Evolutionary conservation across 2,888 invertebrate species (phyloP).

Genomic region (Dolichomitus sp.): DNA sequence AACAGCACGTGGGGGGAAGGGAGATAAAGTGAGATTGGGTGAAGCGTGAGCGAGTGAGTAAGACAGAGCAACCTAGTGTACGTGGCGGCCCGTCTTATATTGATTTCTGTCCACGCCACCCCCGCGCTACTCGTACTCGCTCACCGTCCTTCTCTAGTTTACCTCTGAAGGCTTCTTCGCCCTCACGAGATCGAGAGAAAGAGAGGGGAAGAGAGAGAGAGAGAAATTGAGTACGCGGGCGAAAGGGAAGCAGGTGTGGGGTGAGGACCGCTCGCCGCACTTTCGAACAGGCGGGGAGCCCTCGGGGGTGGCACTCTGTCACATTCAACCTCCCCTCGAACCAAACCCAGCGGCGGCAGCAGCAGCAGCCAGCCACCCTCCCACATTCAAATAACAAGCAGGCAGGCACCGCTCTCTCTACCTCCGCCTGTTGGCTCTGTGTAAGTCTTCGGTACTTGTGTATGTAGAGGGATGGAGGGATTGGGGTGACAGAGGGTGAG

Average conservation of each 20-base stretch:
- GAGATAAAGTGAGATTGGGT: conserved; percentile 16
- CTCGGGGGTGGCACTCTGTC: conserved; percentile 83
- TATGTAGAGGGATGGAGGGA: conserved; percentile 71
- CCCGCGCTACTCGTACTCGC: conserved; percentile 67
- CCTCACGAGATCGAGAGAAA: conserved; percentile 52
- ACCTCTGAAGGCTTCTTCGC: conserved; percentile 63
- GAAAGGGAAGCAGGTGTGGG: conserved; percentile 61
- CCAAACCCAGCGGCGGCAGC: conserved; percentile 63
- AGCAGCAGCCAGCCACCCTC: conserved; percentile 63
- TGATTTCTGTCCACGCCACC: conserved; percentile 86
- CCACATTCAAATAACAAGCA: conserved; percentile 85
- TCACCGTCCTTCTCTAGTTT: conserved; percentile 60
- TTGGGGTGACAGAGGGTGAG: conserved; percentile 82
- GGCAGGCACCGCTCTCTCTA: conserved; percentile 70
- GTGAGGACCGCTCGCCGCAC: conserved; percentile 83
- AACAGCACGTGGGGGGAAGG: conserved; percentile 30
- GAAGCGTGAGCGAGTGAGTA: conserved; percentile 45
- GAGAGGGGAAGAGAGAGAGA: conserved; percentile 60
- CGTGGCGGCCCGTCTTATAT: conserved; percentile 85
- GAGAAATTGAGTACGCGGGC: conserved; percentile 49
- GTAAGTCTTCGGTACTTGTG: conserved; percentile 49
- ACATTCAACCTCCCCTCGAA: conserved; percentile 84
- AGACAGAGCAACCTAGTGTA: conserved; percentile 67
- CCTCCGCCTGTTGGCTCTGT: conserved; percentile 49
- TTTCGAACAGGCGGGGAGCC: conserved; percentile 80